Evolutionary conservation across 2,797 vertebrate genomes (phyloP).

Genomic region (Thripadectes ignobilis): DNA sequence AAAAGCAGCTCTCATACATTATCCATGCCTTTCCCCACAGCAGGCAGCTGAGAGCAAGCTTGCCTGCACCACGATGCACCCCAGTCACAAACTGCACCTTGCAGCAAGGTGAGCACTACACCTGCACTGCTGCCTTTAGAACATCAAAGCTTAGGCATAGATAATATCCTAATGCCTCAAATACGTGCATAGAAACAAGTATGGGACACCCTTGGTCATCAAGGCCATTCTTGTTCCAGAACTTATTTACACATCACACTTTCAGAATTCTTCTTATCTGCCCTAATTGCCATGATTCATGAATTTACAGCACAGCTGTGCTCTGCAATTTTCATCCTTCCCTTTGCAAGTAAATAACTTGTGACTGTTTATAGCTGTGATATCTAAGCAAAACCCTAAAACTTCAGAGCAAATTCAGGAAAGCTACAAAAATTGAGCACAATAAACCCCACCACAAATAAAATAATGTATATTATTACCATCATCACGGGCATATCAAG

Average conservation of each 20-base stretch:
- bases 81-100: neutral
- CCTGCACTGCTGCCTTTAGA: neutral
- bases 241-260: neutral
- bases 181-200: fast-evolving
- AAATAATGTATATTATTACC: neutral
- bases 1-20: neutral
- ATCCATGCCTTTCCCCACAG: neutral
- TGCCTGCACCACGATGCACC: neutral
- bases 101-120: neutral
- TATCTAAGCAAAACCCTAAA: neutral
- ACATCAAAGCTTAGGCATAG: fast-evolving
- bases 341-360: constrained; percentile 1
- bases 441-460: neutral
- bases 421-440: neutral
- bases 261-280: neutral
- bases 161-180: neutral
- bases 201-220: neutral
- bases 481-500: neutral
- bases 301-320: neutral
- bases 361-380: neutral
- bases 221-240: neutral
- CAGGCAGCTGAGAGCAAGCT: neutral
- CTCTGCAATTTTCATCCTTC: neutral
- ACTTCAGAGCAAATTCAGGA: neutral
- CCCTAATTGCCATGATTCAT: constrained; percentile 26